Conservation (phyloP, 2,888 invertebrate species). For the Anodontia alba region DNA sequence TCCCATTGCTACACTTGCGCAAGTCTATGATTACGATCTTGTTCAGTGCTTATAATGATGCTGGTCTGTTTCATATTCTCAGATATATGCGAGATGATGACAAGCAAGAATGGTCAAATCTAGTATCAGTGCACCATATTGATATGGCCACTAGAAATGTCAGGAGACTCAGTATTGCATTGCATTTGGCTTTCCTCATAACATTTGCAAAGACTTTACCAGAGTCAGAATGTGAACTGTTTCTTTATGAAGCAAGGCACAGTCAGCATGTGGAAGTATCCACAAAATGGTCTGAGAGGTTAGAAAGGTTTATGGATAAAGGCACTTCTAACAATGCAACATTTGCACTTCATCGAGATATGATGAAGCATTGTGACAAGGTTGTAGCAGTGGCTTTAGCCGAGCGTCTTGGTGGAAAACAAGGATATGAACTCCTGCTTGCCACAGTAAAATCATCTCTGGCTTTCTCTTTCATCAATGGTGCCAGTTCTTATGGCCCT, state of each 20-base stretch:
- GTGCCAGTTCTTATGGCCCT: conserved; percentile 28
- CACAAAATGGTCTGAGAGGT: not conserved
- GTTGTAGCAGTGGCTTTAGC: conserved; percentile 28
- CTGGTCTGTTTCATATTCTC: conserved; percentile 13
- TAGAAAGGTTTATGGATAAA: conserved; percentile 14
- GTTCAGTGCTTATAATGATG: conserved; percentile 23
- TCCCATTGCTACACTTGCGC: conserved; percentile 20
- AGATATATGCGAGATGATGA: conserved; percentile 7
- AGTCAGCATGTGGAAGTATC: not conserved
- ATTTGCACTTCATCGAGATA: conserved; percentile 32
- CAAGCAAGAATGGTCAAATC: not conserved
- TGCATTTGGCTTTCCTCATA: not conserved
- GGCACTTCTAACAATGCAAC: conserved; percentile 18
- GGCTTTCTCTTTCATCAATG: conserved; percentile 28
- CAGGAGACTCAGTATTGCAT: not conserved
- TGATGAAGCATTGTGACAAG: conserved; percentile 33
- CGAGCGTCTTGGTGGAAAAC: conserved; percentile 18
- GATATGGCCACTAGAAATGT: conserved; percentile 23
- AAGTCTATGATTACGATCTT: conserved; percentile 21
- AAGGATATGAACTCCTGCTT: conserved; percentile 14
- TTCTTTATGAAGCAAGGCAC: not conserved
- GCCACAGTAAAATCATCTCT: conserved; percentile 30
- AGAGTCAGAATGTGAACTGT: not conserved
- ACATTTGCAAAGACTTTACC: not conserved
- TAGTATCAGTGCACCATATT: conserved; percentile 11